Base-by-base conservation (phyloP, 2,888 invertebrate species). In the Taphrorychus bicolor region DNA sequence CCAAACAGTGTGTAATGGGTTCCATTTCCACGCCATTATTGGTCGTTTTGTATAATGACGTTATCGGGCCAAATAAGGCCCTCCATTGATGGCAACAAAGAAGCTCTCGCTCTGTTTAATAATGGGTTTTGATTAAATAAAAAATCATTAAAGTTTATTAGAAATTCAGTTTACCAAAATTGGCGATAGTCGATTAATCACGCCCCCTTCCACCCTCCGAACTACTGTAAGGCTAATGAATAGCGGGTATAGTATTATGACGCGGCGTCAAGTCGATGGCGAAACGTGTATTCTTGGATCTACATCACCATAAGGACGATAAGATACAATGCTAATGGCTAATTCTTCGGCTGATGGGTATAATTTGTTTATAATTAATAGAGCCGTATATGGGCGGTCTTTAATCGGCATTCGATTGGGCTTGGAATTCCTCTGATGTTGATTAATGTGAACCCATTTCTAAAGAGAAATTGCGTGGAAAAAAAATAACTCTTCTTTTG, bases 51-150 rank as follows among this genome's bases (percentile, higher is more conserved):
- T 57, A n/a, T n/a, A 40, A 24, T 21, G 41, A 19, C 24, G 49
- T 22, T 51, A 63, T 63, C 63, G 63, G 32, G 32, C 3, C 63
- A 45, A 51, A 51, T 57, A 57, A 63, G 49, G 57, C 40, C 40
- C 56, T 57, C 57, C 41, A 57, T 57, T 32, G 32, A 54, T 49
- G 40, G 24, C 32, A 48, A 62, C 56, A 62, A 62, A 23, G 56
- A 24, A 62, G 41, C 48, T 57, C 57, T 51, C 57, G 22, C 45
- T 42, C 32, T 48, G 16, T 24, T 62, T 51, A 56, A 63, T 57
- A 63, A 63, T 63, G 51, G 63, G 57, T 41, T 45, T 57, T 63
- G 57, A 63, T 63, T 57, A 63, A 63, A 63, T 63, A 56, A 63
- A 62, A 62, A 63, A 49, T 51, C 49, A 63, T 57, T 56, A 54